Conservation (phyloP, 2,888 invertebrate genomes). For the Lampropteryx suffumata region DNA sequence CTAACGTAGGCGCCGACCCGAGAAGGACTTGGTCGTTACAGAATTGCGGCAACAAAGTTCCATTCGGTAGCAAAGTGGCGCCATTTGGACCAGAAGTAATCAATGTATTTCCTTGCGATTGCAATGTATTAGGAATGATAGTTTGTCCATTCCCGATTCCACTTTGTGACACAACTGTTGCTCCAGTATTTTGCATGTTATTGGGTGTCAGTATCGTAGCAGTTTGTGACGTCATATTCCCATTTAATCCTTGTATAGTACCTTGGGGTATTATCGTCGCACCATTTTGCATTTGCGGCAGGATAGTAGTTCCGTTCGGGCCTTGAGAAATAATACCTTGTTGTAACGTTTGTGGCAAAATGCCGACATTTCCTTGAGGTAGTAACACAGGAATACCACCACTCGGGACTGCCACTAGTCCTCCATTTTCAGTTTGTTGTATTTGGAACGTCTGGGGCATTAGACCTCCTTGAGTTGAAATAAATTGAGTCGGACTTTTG, state of each 20-base stretch:
- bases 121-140: conserved; percentile 73
- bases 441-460: conserved; percentile 84
- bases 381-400: conserved; percentile 81
- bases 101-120: conserved; percentile 80
- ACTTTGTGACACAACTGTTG: conserved; percentile 74
- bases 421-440: conserved; percentile 84
- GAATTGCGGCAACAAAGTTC: conserved; percentile 79
- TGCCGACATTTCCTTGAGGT: conserved; percentile 79
- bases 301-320: conserved; percentile 82
- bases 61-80: conserved; percentile 84
- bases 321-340: conserved; percentile 81
- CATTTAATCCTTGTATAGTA: conserved; percentile 69
- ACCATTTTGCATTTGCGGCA: conserved; percentile 84
- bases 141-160: conserved; percentile 77
- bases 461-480: conserved; percentile 75
- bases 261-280: conserved; percentile 85
- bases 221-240: conserved; percentile 67
- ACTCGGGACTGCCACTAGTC: conserved; percentile 83
- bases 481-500: conserved; percentile 81
- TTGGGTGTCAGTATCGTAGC: conserved; percentile 65
- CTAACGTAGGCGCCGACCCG: conserved; percentile 84
- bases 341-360: conserved; percentile 76
- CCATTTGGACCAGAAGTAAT: conserved; percentile 79
- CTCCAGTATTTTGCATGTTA: conserved; percentile 67
- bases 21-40: conserved; percentile 84